Evolutionary conservation across 35 echinoderm and acorn worm species (phyloP), one percentile per base, ranked within the genome.

Genomic region (Apostichopus californicus): DNA sequence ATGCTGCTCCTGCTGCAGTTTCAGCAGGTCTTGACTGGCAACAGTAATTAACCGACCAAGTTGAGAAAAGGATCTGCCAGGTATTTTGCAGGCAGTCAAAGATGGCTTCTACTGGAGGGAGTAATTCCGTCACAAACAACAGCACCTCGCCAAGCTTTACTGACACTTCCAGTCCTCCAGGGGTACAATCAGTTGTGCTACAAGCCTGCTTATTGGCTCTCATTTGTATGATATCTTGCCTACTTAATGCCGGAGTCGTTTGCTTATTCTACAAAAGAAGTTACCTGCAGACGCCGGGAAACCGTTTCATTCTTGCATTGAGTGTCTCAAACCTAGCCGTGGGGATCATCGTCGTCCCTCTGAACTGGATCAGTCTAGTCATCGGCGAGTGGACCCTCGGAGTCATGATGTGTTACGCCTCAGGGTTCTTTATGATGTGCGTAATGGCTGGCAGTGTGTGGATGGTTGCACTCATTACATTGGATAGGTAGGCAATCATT

Each of bases 361-460:
- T 95, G 15, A 90, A 93, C 46, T 61, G 93, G 34, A 80, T 93
- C 86, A 95, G 94, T 68, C 78, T 79, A 10, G 12, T 95, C 9
- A 70, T 82, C 18, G 64, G 80, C 10, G 87, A 93, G 73, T 95
- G 94, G 94, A 83, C 91, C 53, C 85, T 95, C 81, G 94, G 94
- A 6, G 91, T 95, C 17, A 92, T 95, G 86, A 87, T 92, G 91
- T 95, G 94, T 66, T 93, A 93, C 58, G 63, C 79, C 12, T 90
- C 94, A 1, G 94, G 94, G 34, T 95, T 95, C 55, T 73, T 95
- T 22, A 90, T 91, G 58, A 14, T 93, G 75, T 90, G 83, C 77
- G 77, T 92, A 13, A 59, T 89, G 6, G 64, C 86, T 57, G 94
- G 94, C 55, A 93, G 91, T 73, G 77, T 95, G 12, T 83, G 70